Percentiles rank a stretch among this genome's conserved stretches.
phyloP scores from a whole-genome alignment of 2,797 vertebrate species.

The Parotocinclus haroldoi region DNA sequence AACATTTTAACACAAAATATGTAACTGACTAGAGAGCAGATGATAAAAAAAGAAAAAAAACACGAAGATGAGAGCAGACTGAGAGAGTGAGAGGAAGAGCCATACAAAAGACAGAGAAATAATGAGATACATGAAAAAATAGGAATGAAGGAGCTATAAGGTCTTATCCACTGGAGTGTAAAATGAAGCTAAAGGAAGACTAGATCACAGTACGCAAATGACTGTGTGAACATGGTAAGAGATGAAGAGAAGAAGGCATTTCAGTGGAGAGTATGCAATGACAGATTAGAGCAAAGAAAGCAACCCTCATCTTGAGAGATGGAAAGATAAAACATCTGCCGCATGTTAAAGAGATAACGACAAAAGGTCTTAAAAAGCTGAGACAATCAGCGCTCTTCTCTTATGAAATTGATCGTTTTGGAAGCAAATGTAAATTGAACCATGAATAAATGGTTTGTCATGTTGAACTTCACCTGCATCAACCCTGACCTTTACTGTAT shows the following conservation, averaged over 20 bases:
- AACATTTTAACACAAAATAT: no score
- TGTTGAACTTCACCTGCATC: no score
- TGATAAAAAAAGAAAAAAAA: background rate
- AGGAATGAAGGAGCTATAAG: slow-evolving; percentile 4
- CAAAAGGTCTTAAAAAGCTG: no score
- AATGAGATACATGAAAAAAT: background rate
- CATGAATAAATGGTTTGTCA: no score
- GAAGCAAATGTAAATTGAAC: no score
- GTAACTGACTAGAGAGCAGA: no score
- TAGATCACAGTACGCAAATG: slow-evolving; percentile 38
- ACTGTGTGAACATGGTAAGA: slow-evolving; percentile 27
- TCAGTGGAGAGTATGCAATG: slow-evolving; percentile 23
- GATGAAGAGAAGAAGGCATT: slow-evolving; percentile 29
- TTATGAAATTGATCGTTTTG: no score
- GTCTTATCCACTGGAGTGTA: slow-evolving; percentile 38
- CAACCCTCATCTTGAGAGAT: slow-evolving; percentile 11
- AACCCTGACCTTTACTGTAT: no score
- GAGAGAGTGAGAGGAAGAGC: slow-evolving; percentile 10
- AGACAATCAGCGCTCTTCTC: no score
- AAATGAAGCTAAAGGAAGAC: slow-evolving; percentile 37
- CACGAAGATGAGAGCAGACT: slow-evolving; percentile 13
- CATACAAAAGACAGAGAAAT: slow-evolving; percentile 1
- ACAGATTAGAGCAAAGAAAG: slow-evolving; percentile 27
- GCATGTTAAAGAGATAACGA: background rate
- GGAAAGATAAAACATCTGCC: background rate